These are phyloP conservation scores for Onchidella celtica DNA, from an alignment of 2,888 invertebrate genomes.

Conservation along the genomic window DNA sequence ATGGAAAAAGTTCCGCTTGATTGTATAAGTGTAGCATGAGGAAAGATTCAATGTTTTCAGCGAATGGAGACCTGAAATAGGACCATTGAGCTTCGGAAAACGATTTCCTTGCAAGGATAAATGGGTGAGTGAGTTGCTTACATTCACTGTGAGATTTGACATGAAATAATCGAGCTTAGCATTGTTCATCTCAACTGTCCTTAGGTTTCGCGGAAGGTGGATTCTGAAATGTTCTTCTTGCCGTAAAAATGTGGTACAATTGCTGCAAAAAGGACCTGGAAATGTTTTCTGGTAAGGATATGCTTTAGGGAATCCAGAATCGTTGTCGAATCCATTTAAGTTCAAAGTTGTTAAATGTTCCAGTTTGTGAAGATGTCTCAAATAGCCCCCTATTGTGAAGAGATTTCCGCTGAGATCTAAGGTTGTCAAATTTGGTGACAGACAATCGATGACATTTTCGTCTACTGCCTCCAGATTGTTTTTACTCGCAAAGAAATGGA, in stretches of 20 bases:
- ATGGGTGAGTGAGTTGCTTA: constrained; percentile 27
- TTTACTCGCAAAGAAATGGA: constrained; percentile 24
- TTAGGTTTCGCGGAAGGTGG: constrained; percentile 37
- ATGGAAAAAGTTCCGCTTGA: constrained; percentile 26
- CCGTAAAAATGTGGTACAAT: neutral
- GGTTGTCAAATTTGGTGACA: constrained; percentile 35
- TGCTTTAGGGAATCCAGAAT: too few species aligned
- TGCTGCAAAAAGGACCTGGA: neutral
- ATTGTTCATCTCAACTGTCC: neutral
- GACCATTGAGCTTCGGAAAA: constrained; percentile 34
- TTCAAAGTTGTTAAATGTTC: neutral
- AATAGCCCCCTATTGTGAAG: constrained; percentile 43
- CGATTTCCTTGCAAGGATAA: constrained; percentile 35
- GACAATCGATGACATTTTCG: neutral
- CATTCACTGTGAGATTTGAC: constrained; percentile 15
- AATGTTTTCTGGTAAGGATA: too few species aligned
- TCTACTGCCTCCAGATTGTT: constrained; percentile 40
- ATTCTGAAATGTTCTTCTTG: too few species aligned
- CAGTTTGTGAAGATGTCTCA: constrained; percentile 29
- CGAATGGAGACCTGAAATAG: constrained; percentile 31
- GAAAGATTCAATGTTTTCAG: constrained; percentile 28
- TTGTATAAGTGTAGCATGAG: constrained; percentile 5
- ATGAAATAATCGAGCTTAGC: constrained; percentile 32
- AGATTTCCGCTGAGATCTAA: constrained; percentile 35
- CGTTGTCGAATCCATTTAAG: too few species aligned